Base-by-base conservation (phyloP, 2,113 vertebrate species). In the Rhodinocichla rosea region DNA sequence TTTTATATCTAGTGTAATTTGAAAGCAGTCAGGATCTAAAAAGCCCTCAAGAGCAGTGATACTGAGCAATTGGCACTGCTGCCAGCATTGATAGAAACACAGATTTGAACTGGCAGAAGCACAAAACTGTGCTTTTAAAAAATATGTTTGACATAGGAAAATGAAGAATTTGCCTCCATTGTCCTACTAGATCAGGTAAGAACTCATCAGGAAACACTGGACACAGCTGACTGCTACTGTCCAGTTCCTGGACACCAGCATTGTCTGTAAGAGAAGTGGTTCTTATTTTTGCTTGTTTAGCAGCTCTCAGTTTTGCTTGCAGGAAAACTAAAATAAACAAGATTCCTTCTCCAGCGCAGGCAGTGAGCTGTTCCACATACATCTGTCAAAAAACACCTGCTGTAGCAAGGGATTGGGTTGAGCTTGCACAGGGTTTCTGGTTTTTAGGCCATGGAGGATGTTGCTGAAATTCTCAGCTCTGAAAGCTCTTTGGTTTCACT, bases 11-110 rank as follows among this genome's bases (percentile, higher is more conserved):
- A 52, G 33, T 60, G 45, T 71, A 39, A 80, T 76, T 82, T 93
- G 67, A 82, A 93, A 88, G 83, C 77, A 75, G 62, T 83, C 45
- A 49, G 44, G 70, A 76, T 79, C 52, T 93, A 90, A 92, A 94
- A 90, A 76, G 21, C 83, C 35, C 5, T 75, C 6, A 70, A 78
- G 42, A 75, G 56, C 47, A 64, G 7, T 47, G 86, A 55, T 55
- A 64, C 23, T 64, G 89, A 90, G 49, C 44, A 76, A 76, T 52
- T 80, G 37, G 47, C 40, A 52, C 24, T 92, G 53, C 83, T 88
- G 53, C 71, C 62, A 88, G 75, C 49, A 24, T 28, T 69, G 75
- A 44, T 7, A 44, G 53, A 82, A 83, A 47, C 69, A 82, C 52
- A 79, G 49, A 57, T 89, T 12, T 81, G 73, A 82, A 53, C 75